Base-by-base conservation (phyloP, 2,113 vertebrate species). In the Reinhardtius hippoglossoides region DNA sequence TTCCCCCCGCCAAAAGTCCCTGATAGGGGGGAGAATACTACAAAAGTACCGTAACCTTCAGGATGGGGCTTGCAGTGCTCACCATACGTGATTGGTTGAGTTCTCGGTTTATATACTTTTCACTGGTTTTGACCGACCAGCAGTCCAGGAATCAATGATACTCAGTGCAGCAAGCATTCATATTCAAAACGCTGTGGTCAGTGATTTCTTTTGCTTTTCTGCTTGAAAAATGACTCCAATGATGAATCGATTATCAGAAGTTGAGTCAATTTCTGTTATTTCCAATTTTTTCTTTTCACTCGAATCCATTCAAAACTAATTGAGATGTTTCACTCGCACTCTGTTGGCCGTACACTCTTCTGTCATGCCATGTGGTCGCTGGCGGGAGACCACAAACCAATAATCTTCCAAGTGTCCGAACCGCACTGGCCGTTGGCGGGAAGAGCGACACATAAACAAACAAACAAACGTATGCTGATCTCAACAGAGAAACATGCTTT, bases 351-450 rank as follows among this genome's bases (percentile, higher is more conserved):
- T 14, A n/a, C 52, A 5, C 10, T 62, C 62, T 61, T 10, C 15
- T 64, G 78, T 67, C 68, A 52, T 58, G 46, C 55, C 24, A 71
- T 78, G 60, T 59, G 83, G 86, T 75, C 63, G 13, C 23, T 60
- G 50, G 44, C 9, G 0, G 48, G 12, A 54, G 18, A 65, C 50
- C 50, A 18, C 46, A 9, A 58, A 26, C 54, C 52, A 40, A 37
- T 26, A n/a, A 27, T 50, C 26, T 57, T 67, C 9, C 9, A 27
- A 42, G 65, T 48, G 35, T 81, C 66, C 67, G 75, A 82, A 80
- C 73, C 80, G 52, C 63, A 67, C 0, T 15, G 24, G 40, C 20
- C 63, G 31, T n/a, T 52, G 18, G 50, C 50, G 21, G n/a, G 26
- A 62, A 71, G 7, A 73, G 4, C 20, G 14, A 55, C 9, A 14